Evolutionary conservation across 2,113 vertebrate genomes (phyloP), one percentile per base, ranked within the genome.

Genomic region (Xenus cinereus): DNA sequence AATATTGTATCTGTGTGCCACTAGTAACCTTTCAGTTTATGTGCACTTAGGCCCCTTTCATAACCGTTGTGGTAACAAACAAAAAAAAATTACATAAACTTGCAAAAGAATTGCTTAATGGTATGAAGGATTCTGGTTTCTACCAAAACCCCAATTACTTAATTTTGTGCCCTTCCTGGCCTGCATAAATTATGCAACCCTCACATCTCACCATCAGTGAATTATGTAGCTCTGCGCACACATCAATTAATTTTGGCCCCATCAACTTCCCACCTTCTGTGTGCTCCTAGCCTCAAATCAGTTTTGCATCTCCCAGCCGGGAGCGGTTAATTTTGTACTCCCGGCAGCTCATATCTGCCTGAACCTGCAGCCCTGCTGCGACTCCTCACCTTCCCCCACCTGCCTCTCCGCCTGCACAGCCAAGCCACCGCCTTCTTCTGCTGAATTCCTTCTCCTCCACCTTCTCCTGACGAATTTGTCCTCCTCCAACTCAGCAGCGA

Each of bases 241-340:
- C 90, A 95, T 95, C 94, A 97, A 92, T 97, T 97, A 92, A 96
- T 97, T 96, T 87, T 96, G 94, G 89, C 92, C 84, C 89, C 95
- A 76, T 97, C 94, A 87, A 66, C 80, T 93, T 94, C 94, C 95
- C 96, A 95, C 84, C 89, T 91, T 66, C 86, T 62, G 66, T 66
- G 90, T 76, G 80, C 90, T 93, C 39, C 57, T 87, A 14, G 7
- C 89, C 86, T 91, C 84, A 73, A 82, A 92, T 94, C 48, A 37
- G 53, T 69, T 93, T 64, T 93, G 84, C 92, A 91, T 87, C 95
- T 95, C 77, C 84, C 92, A 76, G 97, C 96, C 57, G 33, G 7
- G 3, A 96, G 94, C 90, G 0, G 53, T 95, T 97, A 75, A 81
- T 92, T 96, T 60, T 73, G 7, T 7, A 26, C 87, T 95, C 77